Percentiles rank a stretch among this genome's conserved stretches.
Evolutionary conservation across 2,888 invertebrate genomes (phyloP).

Genomic region (Trichopoda pennipes): DNA sequence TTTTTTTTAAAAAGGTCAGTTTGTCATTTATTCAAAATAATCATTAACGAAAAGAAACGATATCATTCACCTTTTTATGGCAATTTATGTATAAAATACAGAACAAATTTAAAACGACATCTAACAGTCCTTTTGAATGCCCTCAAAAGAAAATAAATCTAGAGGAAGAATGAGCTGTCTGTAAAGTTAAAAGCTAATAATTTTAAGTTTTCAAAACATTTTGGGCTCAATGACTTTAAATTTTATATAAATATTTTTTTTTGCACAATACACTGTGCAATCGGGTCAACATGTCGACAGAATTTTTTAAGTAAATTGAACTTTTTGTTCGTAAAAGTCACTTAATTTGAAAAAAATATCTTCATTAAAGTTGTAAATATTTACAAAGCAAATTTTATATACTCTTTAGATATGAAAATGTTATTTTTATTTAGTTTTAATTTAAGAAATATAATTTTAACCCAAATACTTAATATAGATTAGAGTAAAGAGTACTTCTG

Average conservation of each 20-base stretch:
- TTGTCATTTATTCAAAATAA: conserved; percentile 1
- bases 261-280: conserved; percentile 14
- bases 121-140: conserved; percentile 9
- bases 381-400: no score
- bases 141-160: conserved; percentile 6
- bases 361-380: background rate
- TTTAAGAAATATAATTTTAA: no score
- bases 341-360: background rate
- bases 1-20: background rate
- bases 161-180: background rate
- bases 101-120: background rate
- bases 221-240: conserved; percentile 42
- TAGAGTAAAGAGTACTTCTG: no score
- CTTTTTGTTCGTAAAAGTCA: background rate
- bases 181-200: conserved; percentile 8
- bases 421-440: no score
- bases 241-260: background rate
- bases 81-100: background rate
- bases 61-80: conserved; percentile 27
- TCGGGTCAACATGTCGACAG: conserved; percentile 25
- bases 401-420: no score
- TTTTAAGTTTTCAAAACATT: background rate
- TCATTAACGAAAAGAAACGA: conserved; percentile 2
- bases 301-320: background rate
- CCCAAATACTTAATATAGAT: no score